Conservation (phyloP, 2,888 invertebrate genomes). For the Polietes domitor region DNA sequence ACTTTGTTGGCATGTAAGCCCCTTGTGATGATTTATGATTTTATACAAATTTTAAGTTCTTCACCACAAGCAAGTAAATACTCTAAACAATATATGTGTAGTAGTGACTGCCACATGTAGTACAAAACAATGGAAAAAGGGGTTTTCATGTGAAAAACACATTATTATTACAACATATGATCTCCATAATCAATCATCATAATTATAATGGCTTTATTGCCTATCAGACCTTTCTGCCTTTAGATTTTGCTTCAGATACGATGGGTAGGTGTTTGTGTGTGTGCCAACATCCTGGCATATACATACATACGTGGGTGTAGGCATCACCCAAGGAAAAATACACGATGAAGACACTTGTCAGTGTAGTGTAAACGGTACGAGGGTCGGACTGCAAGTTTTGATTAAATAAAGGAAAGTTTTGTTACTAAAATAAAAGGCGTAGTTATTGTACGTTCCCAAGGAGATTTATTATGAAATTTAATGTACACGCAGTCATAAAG, state of each 20-base stretch:
- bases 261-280: neutral
- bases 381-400: neutral
- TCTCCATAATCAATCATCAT: conserved; percentile 63
- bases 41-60: neutral
- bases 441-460: too few species aligned
- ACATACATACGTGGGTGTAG: neutral
- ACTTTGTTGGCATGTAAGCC: neutral
- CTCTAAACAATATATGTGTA: too few species aligned
- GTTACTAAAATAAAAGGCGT: too few species aligned
- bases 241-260: neutral
- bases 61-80: neutral
- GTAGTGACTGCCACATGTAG: too few species aligned
- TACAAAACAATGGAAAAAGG: neutral
- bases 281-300: neutral
- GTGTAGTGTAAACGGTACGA: neutral
- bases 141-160: conserved; percentile 43
- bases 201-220: conserved; percentile 55
- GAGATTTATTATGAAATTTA: too few species aligned
- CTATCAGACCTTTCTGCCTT: conserved; percentile 32
- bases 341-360: neutral
- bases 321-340: neutral
- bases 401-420: too few species aligned
- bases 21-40: conserved; percentile 10
- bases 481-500: too few species aligned
- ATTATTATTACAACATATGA: conserved; percentile 54